Base-by-base conservation (phyloP, 1,140 invertebrate genomes). In the Ruditapes philippinarum region DNA sequence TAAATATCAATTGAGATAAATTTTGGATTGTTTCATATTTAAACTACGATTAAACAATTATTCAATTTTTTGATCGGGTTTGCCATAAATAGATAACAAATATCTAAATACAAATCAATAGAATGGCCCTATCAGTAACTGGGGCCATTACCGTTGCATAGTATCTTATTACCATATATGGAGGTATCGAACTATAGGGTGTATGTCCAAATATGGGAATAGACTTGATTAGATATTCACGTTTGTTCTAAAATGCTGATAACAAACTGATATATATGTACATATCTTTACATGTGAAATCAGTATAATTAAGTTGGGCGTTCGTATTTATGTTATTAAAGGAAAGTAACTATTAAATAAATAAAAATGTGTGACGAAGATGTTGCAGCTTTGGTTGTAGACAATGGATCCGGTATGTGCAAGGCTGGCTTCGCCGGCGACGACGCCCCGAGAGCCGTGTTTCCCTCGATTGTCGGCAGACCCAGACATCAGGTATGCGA, bases 391-490 rank as follows among this genome's bases (percentile, higher is more conserved):
- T 96, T 98, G 91, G 98, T 98, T 91, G 97, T 98, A 60, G 98
- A 98, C 96, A 98, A 98, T 97, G 98, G 98, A 92, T 98, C 98
- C 91, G 98, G 98, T 91, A 98, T 98, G 98, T 98, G 98, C 96
- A 98, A 98, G 95, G 98, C 98, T 95, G 98, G 98, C 91, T 98
- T 98, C 95, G 98, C 98, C 91, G 98, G 98, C 92, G 98, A 98
- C 96, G 98, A 98, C 96, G 98, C 98, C 79, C 98, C 98, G 54
- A 97, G 98, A 91, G 98, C 98, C 95, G 98, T 98, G 87, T 98
- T 98, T 96, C 98, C 98, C 65, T 98, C 98, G 60, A 98, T 98
- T 95, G 98, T 98, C 79, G 97, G 97, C 51, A 97, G 98, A 86
- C 98, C 98, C 78, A 96, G 98, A 92, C 98, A 98, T 94, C 93